Evolutionary conservation across 1,140 invertebrate species (phyloP).

Genomic region (Archivesica marissinica): DNA sequence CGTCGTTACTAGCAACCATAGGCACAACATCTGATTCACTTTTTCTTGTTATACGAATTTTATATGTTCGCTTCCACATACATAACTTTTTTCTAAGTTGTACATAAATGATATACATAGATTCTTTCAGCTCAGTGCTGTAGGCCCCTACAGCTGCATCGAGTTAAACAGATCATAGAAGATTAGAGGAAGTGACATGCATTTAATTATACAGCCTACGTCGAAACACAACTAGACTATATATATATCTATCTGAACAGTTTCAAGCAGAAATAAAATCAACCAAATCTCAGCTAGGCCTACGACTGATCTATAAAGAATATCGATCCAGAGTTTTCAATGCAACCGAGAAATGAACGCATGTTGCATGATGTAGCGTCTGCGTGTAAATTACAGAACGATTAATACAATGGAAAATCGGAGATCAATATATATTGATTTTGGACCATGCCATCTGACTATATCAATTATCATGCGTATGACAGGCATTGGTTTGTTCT

Average conservation of each 20-base stretch:
- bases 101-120: neutral
- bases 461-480: slow-evolving; percentile 3
- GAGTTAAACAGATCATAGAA: no score
- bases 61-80: neutral
- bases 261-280: neutral
- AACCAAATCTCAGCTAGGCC: neutral
- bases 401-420: slow-evolving; percentile 36
- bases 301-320: neutral
- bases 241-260: no score
- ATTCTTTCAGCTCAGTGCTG: neutral
- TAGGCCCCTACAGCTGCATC: no score
- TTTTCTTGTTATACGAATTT: neutral
- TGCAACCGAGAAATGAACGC: neutral
- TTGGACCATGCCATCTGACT: slow-evolving; percentile 3
- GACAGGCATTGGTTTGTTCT: slow-evolving; percentile 5
- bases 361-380: slow-evolving; percentile 21
- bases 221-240: no score
- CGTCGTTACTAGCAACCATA: neutral
- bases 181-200: no score
- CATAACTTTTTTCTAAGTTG: neutral
- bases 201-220: no score
- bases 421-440: slow-evolving; percentile 47
- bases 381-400: slow-evolving; percentile 2
- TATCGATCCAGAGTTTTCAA: slow-evolving; percentile 29
- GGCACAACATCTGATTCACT: slow-evolving; percentile 12